Conservation (phyloP, 2,888 invertebrate species). For the Temnothorax ravouxi region DNA sequence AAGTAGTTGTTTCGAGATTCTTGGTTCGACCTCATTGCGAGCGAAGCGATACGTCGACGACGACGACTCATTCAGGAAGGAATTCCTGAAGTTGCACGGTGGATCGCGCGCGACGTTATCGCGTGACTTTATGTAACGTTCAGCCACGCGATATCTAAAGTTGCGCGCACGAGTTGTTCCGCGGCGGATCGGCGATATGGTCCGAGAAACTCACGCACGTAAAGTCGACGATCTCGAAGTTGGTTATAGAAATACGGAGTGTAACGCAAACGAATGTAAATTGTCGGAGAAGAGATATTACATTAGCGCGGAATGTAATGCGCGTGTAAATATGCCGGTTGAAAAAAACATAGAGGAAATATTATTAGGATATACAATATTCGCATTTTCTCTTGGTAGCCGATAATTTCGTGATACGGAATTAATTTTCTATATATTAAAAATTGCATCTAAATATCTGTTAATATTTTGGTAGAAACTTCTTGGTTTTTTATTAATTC, state of each 20-base stretch:
- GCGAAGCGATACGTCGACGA: not conserved
- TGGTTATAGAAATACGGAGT: slow-evolving; percentile 12
- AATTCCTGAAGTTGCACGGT: slow-evolving; percentile 30
- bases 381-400: slow-evolving; percentile 2
- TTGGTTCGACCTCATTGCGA: not conserved
- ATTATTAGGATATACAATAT: not conserved
- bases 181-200: slow-evolving; percentile 36
- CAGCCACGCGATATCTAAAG: slow-evolving; percentile 52
- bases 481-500: not conserved
- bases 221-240: slow-evolving; percentile 29
- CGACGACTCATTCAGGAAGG: slow-evolving; percentile 6
- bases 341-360: slow-evolving; percentile 5
- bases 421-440: not conserved
- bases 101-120: slow-evolving; percentile 46
- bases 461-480: not conserved
- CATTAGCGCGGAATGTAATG: slow-evolving; percentile 1
- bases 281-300: not conserved
- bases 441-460: not conserved
- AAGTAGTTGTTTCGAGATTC: not conserved
- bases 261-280: slow-evolving; percentile 6
- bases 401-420: not conserved
- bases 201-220: slow-evolving; percentile 9
- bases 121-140: slow-evolving; percentile 60
- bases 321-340: not conserved
- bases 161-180: slow-evolving; percentile 21